Conservation (phyloP, 2,888 invertebrate species). For the Lamellibrachia satsuma region DNA sequence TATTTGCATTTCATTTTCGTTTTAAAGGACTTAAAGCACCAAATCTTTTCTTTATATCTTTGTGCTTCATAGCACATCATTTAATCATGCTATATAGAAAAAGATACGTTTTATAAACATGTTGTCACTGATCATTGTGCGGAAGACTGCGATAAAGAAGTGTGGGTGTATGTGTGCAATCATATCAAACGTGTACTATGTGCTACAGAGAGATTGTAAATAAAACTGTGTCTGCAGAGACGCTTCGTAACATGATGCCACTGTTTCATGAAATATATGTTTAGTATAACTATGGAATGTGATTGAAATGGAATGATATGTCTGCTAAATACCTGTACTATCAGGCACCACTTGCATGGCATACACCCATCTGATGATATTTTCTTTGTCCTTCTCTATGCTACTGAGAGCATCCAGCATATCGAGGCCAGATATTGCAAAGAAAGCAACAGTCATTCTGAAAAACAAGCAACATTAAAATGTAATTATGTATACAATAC, state of each 20-base stretch:
- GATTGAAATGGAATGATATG: neutral
- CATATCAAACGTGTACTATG: too few relatives aligned
- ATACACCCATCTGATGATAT: constrained; percentile 92
- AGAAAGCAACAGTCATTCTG: constrained; percentile 73
- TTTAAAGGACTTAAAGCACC: neutral
- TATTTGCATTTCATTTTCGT: neutral
- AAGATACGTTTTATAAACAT: too few relatives aligned
- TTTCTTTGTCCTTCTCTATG: constrained; percentile 74
- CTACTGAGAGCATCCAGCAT: constrained; percentile 81
- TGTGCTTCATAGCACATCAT: neutral
- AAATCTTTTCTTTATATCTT: neutral
- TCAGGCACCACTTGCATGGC: constrained; percentile 80
- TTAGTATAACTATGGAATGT: neutral
- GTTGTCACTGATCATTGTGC: too few relatives aligned
- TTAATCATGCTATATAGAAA: neutral
- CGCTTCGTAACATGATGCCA: neutral
- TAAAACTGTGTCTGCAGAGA: too few relatives aligned
- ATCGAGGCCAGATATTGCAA: constrained; percentile 91
- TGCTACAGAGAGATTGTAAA: too few relatives aligned
- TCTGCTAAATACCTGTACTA: constrained; percentile 54
- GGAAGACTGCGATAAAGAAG: too few relatives aligned
- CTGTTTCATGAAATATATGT: neutral
- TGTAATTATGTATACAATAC: neutral
- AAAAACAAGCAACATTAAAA: neutral
- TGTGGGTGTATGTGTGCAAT: too few relatives aligned